Base-by-base conservation (phyloP, 2,888 invertebrate genomes). In the Drosophila helvetica region DNA sequence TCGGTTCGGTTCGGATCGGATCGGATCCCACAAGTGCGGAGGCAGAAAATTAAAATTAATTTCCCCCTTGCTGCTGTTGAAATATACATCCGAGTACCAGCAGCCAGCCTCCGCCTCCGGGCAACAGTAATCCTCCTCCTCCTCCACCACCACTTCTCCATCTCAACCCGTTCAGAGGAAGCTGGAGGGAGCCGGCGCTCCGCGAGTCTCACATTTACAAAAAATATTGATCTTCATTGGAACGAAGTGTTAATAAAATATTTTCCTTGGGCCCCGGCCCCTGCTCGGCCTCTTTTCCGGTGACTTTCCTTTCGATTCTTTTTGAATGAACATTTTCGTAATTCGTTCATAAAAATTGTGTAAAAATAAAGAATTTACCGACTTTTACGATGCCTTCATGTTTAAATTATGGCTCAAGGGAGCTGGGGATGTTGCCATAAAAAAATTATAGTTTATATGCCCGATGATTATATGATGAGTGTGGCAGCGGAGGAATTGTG, bases 211-310 rank as follows among this genome's bases (percentile, higher is more conserved):
- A 73, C 77, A 81, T 67, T 80, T 86, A 86, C 84, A 7, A 84
- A 86, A 84, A 83, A 83, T 83, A 83, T 86, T 86, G 83, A 86
- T 83, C 86, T 83, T 83, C 86, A 86, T 59, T 78, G 86, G 84
- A 84, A 83, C 67, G 76, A 84, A 83, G 83, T 83, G 83, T 84
- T 83, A 86, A 83, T 83, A 86, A 83, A 83, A 83, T 83, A 83
- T 86, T 83, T 71, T 76, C 51, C 80, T 80, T 59, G 48, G 67
- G 56, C 71, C 66, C 64, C 73, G 25, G 69, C 45, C 57, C 50
- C 53, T 53, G 22, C 48, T 10, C 19, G 1, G 12, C 7, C 8
- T 27, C 7, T 27, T 27, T 1, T 17, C 30, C 15, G 12, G 22
- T 55, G 38, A 47, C 45, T 52, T 27, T 53, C 17, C 18, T 61